Evolutionary conservation across 2,797 vertebrate genomes (phyloP), one percentile per base, ranked within the genome.

Genomic region (Lacerta bilineata): DNA sequence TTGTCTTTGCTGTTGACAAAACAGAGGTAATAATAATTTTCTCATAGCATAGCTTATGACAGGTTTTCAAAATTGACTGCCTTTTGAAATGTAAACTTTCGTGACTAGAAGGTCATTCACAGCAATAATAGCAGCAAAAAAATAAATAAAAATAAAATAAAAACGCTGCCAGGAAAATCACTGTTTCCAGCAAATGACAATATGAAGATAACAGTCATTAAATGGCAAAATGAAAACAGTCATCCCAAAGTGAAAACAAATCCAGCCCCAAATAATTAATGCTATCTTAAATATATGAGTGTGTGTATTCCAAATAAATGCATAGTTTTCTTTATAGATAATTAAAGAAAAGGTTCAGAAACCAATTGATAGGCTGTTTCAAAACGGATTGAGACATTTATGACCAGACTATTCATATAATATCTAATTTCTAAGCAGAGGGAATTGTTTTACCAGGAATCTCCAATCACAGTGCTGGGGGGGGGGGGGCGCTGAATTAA

Each of bases 61-160:
- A 85, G 41, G 33, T 68, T 85, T 80, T 85, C 69, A 81, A 27
- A 66, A 81, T 50, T 80, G 43, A 68, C 71, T 80, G 39, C 41
- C 59, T 68, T 81, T 55, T 81, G 78, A 85, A 85, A 68, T 81
- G 41, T 76, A 81, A 89, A 75, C 41, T 89, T 85, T 17, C 50
- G 5, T 75, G n/a, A 68, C 6, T 76, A n/a, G 69, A 76, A 81
- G 55, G 83, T 61, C 27, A 88, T 88, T 55, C 36, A 68, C 25
- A 25, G 20, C 66, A n/a, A 71, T 78, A 41, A 69, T 33, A 80
- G 9, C 33, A 80, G 27, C 66, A 71, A 46, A 43, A 55, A 1
- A 15, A 55, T 1, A 55, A 55, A 55, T 15, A 55, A 55, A 15
- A 15, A 33, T 33, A 33, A 33, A 33, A 33, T 33, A 33, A 33